phyloP scores from a whole-genome alignment of 2,797 vertebrate species.

The Hippoglossus hippoglossus region DNA sequence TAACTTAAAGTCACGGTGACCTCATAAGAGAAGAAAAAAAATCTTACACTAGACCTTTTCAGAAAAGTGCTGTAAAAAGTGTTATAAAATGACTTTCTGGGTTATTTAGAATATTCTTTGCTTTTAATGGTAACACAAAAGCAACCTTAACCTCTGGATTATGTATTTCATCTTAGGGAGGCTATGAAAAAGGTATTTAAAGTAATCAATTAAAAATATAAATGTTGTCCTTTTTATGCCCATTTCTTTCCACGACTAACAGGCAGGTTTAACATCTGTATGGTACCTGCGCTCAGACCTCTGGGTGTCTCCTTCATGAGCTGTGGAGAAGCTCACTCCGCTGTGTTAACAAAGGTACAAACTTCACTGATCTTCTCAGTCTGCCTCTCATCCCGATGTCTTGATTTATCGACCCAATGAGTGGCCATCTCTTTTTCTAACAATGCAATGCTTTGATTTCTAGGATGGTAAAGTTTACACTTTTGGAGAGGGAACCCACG shows the following conservation, averaged over 20 bases:
- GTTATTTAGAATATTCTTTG: no score
- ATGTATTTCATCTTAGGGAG: background rate
- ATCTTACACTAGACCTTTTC: no score
- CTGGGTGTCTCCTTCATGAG: conserved; percentile 77
- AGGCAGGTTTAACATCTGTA: conserved; percentile 82
- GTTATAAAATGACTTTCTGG: no score
- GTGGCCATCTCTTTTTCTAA: no score
- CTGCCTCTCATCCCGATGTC: no score
- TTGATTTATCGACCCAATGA: no score
- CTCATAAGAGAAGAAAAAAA: conserved; percentile 28
- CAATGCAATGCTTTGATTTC: conserved; percentile 14
- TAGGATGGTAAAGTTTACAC: conserved; percentile 89
- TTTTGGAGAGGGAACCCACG: conserved; percentile 88
- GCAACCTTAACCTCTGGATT: no score
- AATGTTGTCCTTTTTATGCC: background rate
- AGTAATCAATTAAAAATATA: background rate
- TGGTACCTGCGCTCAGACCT: conserved; percentile 78
- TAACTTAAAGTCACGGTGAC: no score
- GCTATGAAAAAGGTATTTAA: background rate
- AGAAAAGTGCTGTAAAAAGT: no score
- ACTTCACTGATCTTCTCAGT: background rate
- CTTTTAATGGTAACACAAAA: no score
- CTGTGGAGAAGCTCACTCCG: conserved; percentile 85
- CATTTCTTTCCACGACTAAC: conserved; percentile 14
- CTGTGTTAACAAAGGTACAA: conserved; percentile 82